phyloP scores from a whole-genome alignment of 2,797 vertebrate species.

The Parauchenoglanis ngamensis region DNA sequence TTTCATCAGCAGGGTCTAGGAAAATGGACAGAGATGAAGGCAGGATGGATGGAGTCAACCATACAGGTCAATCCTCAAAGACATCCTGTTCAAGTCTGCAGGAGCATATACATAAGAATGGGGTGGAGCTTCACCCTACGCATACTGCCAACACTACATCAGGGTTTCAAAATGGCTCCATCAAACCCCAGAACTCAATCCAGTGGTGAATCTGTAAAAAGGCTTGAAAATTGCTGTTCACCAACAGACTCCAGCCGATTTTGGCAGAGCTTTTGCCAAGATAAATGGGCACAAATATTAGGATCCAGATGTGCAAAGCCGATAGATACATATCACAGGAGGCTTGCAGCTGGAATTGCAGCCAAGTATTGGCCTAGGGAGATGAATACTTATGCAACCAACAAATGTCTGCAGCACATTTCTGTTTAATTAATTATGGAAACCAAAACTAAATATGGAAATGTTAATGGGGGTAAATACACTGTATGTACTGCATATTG shows the following conservation, averaged over 20 bases:
- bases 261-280: neutral
- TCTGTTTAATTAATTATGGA: neutral
- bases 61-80: neutral
- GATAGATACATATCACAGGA: neutral
- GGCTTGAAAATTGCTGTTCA: neutral
- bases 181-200: neutral
- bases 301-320: constrained; percentile 14
- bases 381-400: neutral
- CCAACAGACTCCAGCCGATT: neutral
- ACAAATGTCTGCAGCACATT: constrained; percentile 3
- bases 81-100: neutral
- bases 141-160: neutral
- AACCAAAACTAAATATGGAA: neutral
- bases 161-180: neutral
- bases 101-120: neutral
- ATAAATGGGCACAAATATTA: neutral
- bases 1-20: neutral
- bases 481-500: neutral
- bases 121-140: neutral
- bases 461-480: neutral
- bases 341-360: neutral
- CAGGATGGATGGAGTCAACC: neutral
- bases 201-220: neutral
- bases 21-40: neutral
- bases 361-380: neutral